A percentile compares a stretch with the other conserved stretches of the same genome.
Conservation (phyloP, 2,888 invertebrate genomes). For the Ligdia adustata region DNA sequence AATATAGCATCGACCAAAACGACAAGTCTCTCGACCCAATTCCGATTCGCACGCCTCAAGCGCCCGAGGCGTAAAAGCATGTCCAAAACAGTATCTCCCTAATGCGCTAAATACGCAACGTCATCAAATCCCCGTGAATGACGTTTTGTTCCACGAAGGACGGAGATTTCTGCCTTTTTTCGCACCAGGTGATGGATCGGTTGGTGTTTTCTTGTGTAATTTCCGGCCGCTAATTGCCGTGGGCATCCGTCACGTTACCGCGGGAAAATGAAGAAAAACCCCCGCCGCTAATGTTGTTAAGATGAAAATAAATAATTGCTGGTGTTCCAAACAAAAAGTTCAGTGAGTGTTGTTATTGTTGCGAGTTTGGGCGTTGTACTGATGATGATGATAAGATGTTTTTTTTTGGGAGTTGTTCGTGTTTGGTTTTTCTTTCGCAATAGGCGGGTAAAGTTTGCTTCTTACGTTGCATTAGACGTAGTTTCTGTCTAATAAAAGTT, state of each 20-base stretch:
- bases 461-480: too few species aligned
- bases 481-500: too few species aligned
- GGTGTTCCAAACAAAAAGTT: conserved; percentile 37
- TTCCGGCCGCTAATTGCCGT: conserved; percentile 80
- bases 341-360: conserved; percentile 30
- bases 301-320: conserved; percentile 55
- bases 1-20: too few species aligned
- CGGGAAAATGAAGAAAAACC: conserved; percentile 64
- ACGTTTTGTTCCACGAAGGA: conserved; percentile 62
- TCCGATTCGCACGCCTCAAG: too few species aligned
- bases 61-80: conserved; percentile 24
- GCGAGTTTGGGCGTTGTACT: conserved; percentile 17
- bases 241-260: conserved; percentile 73
- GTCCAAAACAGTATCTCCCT: conserved; percentile 24
- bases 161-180: conserved; percentile 75
- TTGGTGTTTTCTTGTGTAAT: conserved; percentile 80
- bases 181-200: conserved; percentile 78
- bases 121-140: conserved; percentile 57
- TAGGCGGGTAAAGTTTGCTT: neutral
- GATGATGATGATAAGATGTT: too few species aligned
- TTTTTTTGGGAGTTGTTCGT: neutral
- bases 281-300: conserved; percentile 48
- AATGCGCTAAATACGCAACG: conserved; percentile 45
- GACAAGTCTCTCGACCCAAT: too few species aligned
- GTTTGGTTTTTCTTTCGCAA: neutral